Base-by-base conservation (phyloP, 2,113 vertebrate genomes). In the Eulacestoma nigropectus region DNA sequence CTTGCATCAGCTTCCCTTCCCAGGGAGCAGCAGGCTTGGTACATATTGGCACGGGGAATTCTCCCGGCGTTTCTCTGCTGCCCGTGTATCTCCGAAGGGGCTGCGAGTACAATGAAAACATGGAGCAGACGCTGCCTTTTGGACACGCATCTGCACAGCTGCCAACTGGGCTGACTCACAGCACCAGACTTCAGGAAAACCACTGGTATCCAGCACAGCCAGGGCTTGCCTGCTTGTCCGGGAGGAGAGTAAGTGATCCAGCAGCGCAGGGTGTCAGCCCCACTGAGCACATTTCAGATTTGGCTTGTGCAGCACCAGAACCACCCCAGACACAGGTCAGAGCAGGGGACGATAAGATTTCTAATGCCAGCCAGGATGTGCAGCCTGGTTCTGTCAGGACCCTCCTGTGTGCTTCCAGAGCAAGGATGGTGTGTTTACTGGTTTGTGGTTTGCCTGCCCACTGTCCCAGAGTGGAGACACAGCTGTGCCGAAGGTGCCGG, bases 1-100 rank as follows among this genome's bases (percentile, higher is more conserved):
- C 83, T 93, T 94, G 90, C 95, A 86, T 90, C 92, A 95, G 85
- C 79, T 80, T 86, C 85, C 47, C 85, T 84, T 85, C 72, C 64
- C 1, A 2, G 85, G 81, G 75, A 80, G 92, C 25, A 62, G 72
- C 70, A 90, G 23, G 59, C 87, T 76, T 63, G 88, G 86, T 88
- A 60, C 6, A 1, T 10, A 56, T 44, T 86, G 77, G 85, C 85
- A 41, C 30, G 0, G 59, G 53, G 84, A 75, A 72, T 37, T 35
- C 53, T 80, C 81, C 29, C 1, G 0, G 67, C 1, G 0, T 42
- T 72, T 76, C 63, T 42, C 55, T 29, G 22, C 53, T 78, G 41
- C 74, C 44, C 20, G 1, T 63, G 16, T 33, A 35, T 52, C 64
- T 90, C 68, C 2, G 9, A 77, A 46, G 32, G 82, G 77, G 69